A percentile compares a stretch with the other conserved stretches of the same genome.
phyloP scores from a whole-genome alignment of 2,113 vertebrate species.

The Myrmecobius fasciatus region DNA sequence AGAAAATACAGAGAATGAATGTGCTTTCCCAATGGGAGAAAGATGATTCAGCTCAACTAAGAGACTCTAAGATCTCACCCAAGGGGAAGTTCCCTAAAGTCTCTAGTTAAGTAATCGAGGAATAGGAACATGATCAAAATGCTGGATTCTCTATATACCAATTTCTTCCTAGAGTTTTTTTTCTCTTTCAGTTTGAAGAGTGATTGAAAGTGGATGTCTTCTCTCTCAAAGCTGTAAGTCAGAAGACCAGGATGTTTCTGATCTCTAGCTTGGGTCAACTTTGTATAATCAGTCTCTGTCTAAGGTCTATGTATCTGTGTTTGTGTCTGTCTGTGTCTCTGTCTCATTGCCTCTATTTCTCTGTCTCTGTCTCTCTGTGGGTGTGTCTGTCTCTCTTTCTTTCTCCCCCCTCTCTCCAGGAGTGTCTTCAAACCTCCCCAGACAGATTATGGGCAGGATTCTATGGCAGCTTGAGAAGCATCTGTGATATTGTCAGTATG shows the following conservation, averaged over 20 bases:
- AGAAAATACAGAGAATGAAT: background rate
- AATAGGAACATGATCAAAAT: background rate
- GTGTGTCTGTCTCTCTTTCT: no score
- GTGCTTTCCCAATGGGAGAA: background rate
- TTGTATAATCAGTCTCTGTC: background rate
- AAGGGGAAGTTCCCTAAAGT: background rate
- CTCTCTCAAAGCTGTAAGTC: background rate
- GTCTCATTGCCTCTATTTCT: background rate
- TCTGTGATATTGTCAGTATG: background rate
- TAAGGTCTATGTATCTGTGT: background rate
- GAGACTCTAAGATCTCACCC: background rate
- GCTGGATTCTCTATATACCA: background rate
- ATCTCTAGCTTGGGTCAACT: background rate
- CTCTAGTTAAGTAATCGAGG: background rate
- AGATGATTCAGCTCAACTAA: background rate
- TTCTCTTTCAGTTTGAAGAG: background rate
- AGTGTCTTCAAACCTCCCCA: background rate
- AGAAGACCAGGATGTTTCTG: background rate
- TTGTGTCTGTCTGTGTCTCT: background rate
- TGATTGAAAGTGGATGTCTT: background rate
- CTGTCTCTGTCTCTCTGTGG: no score
- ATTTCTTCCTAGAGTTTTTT: background rate
- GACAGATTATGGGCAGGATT: background rate
- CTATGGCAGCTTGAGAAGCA: background rate
- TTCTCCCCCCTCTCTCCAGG: no score